Evolutionary conservation across 1,140 invertebrate genomes (phyloP).

Genomic region (Zelostemma sp.): DNA sequence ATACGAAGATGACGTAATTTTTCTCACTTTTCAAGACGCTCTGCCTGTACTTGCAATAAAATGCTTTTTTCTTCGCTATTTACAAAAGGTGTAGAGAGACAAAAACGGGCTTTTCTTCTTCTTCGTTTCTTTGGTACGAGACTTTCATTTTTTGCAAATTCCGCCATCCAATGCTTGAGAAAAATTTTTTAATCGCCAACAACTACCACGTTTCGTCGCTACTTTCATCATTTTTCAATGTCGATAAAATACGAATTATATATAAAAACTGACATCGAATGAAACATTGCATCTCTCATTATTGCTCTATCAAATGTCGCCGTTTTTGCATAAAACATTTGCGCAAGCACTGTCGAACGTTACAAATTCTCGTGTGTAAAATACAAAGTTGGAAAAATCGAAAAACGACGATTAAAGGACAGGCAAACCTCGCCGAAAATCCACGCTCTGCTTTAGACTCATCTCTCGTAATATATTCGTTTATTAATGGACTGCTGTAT

Average conservation of each 20-base stretch:
- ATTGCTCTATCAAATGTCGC: not conserved
- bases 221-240: not conserved
- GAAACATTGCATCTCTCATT: not conserved
- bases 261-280: not conserved
- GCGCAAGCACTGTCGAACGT: not conserved
- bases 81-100: not conserved
- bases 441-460: constrained; percentile 1
- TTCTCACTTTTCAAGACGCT: not conserved
- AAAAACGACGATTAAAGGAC: constrained; percentile 17
- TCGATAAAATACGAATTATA: constrained; percentile 1
- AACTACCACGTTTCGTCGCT: not conserved
- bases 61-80: not conserved
- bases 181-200: not conserved
- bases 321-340: not conserved
- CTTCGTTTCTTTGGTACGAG: not conserved
- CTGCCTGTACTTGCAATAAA: not conserved
- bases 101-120: not conserved
- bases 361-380: constrained; percentile 7
- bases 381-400: constrained; percentile 18
- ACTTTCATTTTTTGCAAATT: not conserved
- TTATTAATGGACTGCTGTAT: constrained; percentile 38
- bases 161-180: not conserved
- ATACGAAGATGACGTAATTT: not conserved
- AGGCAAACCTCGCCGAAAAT: constrained; percentile 21
- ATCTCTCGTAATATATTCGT: constrained; percentile 16